Conservation (phyloP, 1,140 invertebrate genomes). For the Heliconius eleuchia region DNA sequence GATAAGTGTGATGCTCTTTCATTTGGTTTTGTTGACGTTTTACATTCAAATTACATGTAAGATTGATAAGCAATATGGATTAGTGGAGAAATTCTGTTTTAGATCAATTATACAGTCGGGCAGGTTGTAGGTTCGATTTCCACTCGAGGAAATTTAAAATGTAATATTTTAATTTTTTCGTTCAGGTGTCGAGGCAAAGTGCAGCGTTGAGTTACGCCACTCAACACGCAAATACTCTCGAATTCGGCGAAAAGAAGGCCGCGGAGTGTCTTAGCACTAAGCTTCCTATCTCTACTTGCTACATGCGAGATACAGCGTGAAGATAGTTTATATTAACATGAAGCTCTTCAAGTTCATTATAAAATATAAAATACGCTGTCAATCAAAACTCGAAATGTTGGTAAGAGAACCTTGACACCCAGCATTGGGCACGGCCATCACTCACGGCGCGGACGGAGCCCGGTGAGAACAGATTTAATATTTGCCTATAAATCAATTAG, state of each 20-base stretch:
- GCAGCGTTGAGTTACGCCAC: too few relatives aligned
- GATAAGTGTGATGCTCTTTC: constrained; percentile 70
- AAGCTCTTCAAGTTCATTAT: constrained; percentile 38
- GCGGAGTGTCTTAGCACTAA: too few relatives aligned
- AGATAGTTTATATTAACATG: constrained; percentile 14
- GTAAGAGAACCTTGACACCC: constrained; percentile 56
- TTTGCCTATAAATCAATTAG: constrained; percentile 77
- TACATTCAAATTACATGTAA: constrained; percentile 61
- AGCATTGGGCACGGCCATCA: constrained; percentile 58
- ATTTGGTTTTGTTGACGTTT: constrained; percentile 68
- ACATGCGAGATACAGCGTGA: neutral
- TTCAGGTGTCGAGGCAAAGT: too few relatives aligned
- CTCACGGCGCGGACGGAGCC: constrained; percentile 50
- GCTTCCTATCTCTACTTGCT: too few relatives aligned
- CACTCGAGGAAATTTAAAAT: too few relatives aligned
- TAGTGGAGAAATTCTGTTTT: constrained; percentile 37
- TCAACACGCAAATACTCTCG: too few relatives aligned
- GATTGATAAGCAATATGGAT: constrained; percentile 59
- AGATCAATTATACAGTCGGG: constrained; percentile 1
- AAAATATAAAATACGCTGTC: constrained; percentile 46
- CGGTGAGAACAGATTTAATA: constrained; percentile 75
- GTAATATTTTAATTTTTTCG: too few relatives aligned
- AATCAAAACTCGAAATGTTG: constrained; percentile 52
- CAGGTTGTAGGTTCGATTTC: too few relatives aligned
- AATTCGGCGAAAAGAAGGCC: too few relatives aligned